Percentiles rank a stretch among this genome's conserved stretches.
Conservation (phyloP, 2,888 invertebrate genomes). For the Limenitis camilla region DNA sequence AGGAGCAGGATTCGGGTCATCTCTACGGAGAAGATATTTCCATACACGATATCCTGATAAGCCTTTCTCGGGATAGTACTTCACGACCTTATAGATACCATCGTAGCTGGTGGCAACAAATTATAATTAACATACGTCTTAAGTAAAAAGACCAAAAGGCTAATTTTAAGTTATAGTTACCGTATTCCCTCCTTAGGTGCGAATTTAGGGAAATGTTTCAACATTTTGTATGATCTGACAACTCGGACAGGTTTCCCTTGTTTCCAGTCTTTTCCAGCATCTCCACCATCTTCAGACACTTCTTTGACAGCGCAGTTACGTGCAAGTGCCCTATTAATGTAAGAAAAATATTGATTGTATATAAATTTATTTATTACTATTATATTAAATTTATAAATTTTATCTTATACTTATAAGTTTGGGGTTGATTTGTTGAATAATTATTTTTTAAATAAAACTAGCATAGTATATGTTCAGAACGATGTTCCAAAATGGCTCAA, state of each 20-base stretch:
- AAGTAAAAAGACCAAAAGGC: background rate
- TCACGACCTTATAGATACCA: constrained; percentile 90
- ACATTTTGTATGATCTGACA: constrained; percentile 82
- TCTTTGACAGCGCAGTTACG: constrained; percentile 81
- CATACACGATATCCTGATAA: constrained; percentile 86
- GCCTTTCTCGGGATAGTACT: constrained; percentile 86
- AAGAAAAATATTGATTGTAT: too few relatives aligned
- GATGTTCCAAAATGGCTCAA: too few relatives aligned
- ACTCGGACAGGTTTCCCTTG: constrained; percentile 86
- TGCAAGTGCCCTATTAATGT: constrained; percentile 78
- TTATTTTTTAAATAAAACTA: too few relatives aligned
- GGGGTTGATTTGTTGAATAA: too few relatives aligned
- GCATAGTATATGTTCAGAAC: too few relatives aligned
- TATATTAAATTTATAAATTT: too few relatives aligned
- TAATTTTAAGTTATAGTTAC: constrained; percentile 31
- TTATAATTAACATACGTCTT: background rate
- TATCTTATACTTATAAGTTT: too few relatives aligned
- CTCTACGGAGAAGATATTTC: constrained; percentile 84
- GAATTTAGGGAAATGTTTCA: constrained; percentile 82
- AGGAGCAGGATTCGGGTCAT: constrained; percentile 85
- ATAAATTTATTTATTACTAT: too few relatives aligned
- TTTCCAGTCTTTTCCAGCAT: constrained; percentile 80
- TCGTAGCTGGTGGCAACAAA: constrained; percentile 78
- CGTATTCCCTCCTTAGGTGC: constrained; percentile 83
- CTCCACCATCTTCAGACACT: constrained; percentile 78